A percentile compares a stretch with the other conserved stretches of the same genome.
Conservation (phyloP, 1,140 invertebrate genomes). For the Anastatus disparis region DNA sequence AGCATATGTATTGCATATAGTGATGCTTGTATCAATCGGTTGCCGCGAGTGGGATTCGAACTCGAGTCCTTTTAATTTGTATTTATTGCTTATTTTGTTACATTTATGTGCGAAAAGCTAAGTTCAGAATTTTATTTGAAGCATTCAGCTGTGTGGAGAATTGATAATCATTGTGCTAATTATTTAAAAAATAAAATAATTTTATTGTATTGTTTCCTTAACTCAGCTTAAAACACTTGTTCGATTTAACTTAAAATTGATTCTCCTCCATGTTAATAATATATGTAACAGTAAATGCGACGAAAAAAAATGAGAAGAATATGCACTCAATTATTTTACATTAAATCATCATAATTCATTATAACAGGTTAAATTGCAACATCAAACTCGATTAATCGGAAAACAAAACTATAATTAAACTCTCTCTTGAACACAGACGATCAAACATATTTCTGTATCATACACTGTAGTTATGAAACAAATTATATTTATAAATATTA, state of each 20-base stretch:
- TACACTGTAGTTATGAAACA: slow-evolving; percentile 56
- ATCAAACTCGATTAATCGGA: background rate
- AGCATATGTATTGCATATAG: too few species aligned
- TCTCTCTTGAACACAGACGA: slow-evolving; percentile 42
- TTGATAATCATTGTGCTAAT: background rate
- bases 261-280: background rate
- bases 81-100: slow-evolving; percentile 34
- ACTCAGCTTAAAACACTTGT: background rate
- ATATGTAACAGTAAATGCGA: too few species aligned
- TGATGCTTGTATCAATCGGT: too few species aligned
- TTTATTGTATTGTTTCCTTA: background rate
- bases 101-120: background rate
- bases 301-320: too few species aligned
- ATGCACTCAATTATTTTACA: background rate
- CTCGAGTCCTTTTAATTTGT: too few species aligned
- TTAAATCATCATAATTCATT: slow-evolving; percentile 7
- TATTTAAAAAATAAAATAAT: too few species aligned
- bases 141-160: background rate
- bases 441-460: slow-evolving; percentile 54
- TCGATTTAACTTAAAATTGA: background rate
- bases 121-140: slow-evolving; percentile 2
- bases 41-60: too few species aligned
- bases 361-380: slow-evolving; percentile 11
- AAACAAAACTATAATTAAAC: slow-evolving; percentile 31
- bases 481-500: slow-evolving; percentile 61